Base-by-base conservation (phyloP, 2,113 vertebrate species). In the Calyptommatus sinebrachiatus region DNA sequence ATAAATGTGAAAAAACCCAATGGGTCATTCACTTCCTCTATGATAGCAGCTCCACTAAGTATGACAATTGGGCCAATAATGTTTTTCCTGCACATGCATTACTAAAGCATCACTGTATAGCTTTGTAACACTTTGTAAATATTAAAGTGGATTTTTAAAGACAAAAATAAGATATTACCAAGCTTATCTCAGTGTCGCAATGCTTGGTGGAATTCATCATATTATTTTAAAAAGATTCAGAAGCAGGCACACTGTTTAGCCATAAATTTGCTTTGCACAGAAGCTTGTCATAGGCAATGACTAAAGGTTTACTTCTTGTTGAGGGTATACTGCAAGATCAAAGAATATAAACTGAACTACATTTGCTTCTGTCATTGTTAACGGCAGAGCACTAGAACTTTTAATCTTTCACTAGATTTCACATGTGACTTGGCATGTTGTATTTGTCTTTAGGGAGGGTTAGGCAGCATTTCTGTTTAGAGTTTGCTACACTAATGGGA, bases 241-340 rank as follows among this genome's bases (percentile, higher is more conserved):
- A 24, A 69, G 9, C 20, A 82, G 61, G 68, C 4, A 9, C 53
- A 71, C 85, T 80, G 48, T 78, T 81, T 84, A 86, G 62, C 74
- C 12, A 62, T 45, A 29, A 29, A 21, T 84, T 78, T 87, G 10
- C 50, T 84, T 82, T 85, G 16, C 6, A 62, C 66, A 71, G 79
- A 26, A n/a, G 69, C 53, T 63, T 81, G 21, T 87, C 1, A 0
- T 84, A 70, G 28, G 78, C 20, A 82, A 11, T n/a, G 41, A 70
- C 20, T 46, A 63, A 31, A 46, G 82, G 6, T 46, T 29, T 80
- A 11, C 22, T 89, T 82, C 82, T 85, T 61, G 74, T 57, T 48
- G 35, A 79, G 69, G 48, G 76, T 88, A 86, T 84, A 22, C 35
- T 62, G 24, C 0, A 26, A 88, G 78, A 88, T 92, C 83, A 91